A percentile compares a stretch with the other conserved stretches of the same genome.
These are phyloP conservation scores for Coenonympha glycerion DNA, from an alignment of 2,888 invertebrate genomes.

Conservation along the genomic window DNA sequence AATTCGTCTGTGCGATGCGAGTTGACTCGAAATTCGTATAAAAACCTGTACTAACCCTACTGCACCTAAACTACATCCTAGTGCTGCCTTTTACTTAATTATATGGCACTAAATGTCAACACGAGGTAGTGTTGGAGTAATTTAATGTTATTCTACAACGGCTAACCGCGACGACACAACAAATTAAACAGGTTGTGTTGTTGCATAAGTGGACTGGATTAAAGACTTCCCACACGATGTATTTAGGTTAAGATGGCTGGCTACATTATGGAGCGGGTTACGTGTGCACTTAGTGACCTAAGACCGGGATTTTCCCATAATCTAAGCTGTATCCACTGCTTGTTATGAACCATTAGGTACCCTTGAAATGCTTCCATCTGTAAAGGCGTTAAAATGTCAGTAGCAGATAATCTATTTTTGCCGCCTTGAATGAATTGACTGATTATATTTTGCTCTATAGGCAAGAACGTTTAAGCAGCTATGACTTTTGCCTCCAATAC, in stretches of 20 bases:
- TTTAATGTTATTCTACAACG: conserved; percentile 7
- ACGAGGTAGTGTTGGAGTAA: conserved; percentile 3
- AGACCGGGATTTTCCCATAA: background rate
- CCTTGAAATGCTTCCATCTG: background rate
- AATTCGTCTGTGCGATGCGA: too few relatives aligned
- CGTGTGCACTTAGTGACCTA: background rate
- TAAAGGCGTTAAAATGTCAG: too few relatives aligned
- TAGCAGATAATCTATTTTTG: too few relatives aligned
- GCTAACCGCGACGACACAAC: conserved; percentile 8
- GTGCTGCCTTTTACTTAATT: background rate
- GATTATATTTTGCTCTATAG: too few relatives aligned
- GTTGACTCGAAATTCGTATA: too few relatives aligned
- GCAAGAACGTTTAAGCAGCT: too few relatives aligned
- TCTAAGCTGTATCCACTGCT: background rate
- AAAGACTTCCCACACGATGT: conserved; percentile 10
- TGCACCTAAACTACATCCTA: too few relatives aligned
- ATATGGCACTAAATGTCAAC: background rate
- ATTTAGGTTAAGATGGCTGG: conserved; percentile 10
- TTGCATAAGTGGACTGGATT: conserved; percentile 15
- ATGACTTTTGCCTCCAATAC: too few relatives aligned
- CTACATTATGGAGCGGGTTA: conserved; percentile 7
- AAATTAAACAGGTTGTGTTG: conserved; percentile 13
- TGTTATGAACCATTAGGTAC: background rate
- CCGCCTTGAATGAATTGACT: too few relatives aligned
- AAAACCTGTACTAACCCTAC: too few relatives aligned